Evolutionary conservation across 1,140 invertebrate species (phyloP).

Genomic region (Grapholita molesta): DNA sequence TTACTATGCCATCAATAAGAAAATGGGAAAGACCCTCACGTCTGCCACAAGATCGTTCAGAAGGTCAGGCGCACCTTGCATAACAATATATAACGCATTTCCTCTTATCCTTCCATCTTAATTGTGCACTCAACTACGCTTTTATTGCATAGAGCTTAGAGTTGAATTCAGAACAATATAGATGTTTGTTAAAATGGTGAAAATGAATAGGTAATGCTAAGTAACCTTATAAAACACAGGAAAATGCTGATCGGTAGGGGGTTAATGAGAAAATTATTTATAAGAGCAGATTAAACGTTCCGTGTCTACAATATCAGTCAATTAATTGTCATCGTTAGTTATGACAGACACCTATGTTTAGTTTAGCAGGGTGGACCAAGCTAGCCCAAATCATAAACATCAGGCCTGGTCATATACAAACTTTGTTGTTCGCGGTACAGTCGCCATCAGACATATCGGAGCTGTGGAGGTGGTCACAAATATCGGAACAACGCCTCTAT

Average conservation of each 20-base stretch:
- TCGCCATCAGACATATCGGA: no score
- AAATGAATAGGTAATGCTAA: not conserved
- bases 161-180: not conserved
- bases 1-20: not conserved
- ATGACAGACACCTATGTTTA: no score
- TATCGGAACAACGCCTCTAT: no score
- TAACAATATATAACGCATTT: slow-evolving; percentile 11
- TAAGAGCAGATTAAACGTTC: not conserved
- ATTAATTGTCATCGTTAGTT: no score
- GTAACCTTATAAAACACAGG: not conserved
- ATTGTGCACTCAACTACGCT: not conserved
- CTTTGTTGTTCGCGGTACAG: no score
- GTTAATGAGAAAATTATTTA: not conserved
- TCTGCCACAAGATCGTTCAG: not conserved
- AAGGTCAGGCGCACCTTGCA: not conserved
- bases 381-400: no score
- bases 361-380: no score
- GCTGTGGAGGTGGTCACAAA: no score
- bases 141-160: not conserved
- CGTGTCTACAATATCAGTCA: no score
- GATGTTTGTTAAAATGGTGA: not conserved
- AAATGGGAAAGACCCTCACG: not conserved
- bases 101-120: not conserved
- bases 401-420: no score
- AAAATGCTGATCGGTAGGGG: not conserved